These are phyloP conservation scores for Gallinago nigripennis DNA, from an alignment of 2,797 vertebrate species.

Conservation along the genomic window DNA sequence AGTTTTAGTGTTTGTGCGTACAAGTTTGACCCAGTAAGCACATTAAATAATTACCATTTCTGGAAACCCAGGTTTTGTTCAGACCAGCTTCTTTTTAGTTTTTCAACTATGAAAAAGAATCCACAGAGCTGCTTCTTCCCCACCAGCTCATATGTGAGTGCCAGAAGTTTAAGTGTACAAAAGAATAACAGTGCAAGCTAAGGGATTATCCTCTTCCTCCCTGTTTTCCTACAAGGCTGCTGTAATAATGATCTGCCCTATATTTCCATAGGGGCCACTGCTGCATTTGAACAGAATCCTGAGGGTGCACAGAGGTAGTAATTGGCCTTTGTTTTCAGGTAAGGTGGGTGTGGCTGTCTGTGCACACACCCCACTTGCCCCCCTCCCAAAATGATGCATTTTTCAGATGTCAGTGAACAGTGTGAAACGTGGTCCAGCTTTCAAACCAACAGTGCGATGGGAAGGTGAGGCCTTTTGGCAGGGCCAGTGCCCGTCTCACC, in stretches of 20 bases:
- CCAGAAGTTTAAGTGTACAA: neutral
- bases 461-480: neutral
- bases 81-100: neutral
- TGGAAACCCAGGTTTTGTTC: neutral
- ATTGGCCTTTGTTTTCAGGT: neutral
- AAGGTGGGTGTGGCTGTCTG: neutral
- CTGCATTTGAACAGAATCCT: neutral
- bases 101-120: neutral
- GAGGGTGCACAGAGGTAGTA: rapidly evolving
- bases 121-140: neutral
- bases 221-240: neutral
- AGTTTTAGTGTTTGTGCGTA: neutral
- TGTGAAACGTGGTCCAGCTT: rapidly evolving
- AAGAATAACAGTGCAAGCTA: neutral
- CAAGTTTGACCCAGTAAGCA: neutral
- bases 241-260: too few species aligned
- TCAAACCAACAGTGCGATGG: rapidly evolving
- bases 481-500: rapidly evolving
- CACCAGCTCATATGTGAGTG: neutral
- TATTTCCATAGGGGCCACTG: rapidly evolving
- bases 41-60: neutral
- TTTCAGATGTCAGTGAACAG: neutral
- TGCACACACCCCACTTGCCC: rapidly evolving
- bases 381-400: rapidly evolving
- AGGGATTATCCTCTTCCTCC: neutral